phyloP scores from a whole-genome alignment of 2,797 vertebrate genomes.

The Crenichthys baileyi region DNA sequence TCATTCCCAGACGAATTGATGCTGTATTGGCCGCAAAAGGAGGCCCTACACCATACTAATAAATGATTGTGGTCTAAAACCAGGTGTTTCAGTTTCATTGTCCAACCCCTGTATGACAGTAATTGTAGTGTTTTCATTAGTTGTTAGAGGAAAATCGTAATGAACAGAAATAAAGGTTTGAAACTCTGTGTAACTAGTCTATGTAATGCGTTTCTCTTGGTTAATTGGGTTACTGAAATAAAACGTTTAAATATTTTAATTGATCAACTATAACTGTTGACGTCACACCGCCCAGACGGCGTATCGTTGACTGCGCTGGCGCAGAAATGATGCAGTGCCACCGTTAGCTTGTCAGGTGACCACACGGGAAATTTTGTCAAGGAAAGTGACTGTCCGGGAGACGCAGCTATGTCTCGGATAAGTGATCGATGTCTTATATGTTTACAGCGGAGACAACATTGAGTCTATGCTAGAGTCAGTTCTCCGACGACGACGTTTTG shows the following conservation, averaged over 20 bases:
- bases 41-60: too few relatives aligned
- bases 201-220: not conserved
- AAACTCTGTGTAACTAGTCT: not conserved
- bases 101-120: too few relatives aligned
- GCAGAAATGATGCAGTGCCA: not conserved
- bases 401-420: conserved; percentile 51
- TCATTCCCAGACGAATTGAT: too few relatives aligned
- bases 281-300: not conserved
- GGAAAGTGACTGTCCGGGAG: conserved; percentile 36
- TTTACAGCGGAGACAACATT: conserved; percentile 20
- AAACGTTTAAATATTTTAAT: not conserved
- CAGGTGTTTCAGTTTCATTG: too few relatives aligned
- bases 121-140: too few relatives aligned
- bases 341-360: conserved; percentile 62
- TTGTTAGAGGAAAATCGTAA: too few relatives aligned
- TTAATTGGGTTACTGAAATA: too few relatives aligned
- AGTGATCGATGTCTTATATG: conserved; percentile 29
- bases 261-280: not conserved
- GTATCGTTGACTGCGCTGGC: not conserved
- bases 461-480: not conserved
- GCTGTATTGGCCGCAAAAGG: too few relatives aligned
- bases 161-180: too few relatives aligned
- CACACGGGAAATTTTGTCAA: conserved; percentile 46
- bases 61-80: too few relatives aligned
- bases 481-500: not conserved